Evolutionary conservation across 2,888 invertebrate species (phyloP).

Genomic region (Morinoia aosen): DNA sequence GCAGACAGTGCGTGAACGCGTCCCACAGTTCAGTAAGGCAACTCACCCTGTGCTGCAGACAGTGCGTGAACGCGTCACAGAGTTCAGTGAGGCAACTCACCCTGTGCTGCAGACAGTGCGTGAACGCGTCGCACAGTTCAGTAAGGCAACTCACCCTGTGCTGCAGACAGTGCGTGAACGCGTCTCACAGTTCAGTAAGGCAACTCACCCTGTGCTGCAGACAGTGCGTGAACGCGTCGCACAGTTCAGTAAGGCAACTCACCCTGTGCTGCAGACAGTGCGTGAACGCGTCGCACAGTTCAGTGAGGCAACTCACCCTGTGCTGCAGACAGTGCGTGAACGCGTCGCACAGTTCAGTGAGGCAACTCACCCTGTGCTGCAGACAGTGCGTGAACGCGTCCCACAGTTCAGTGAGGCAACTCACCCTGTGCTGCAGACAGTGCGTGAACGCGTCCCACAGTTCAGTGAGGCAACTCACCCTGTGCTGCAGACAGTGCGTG

Average conservation of each 20-base stretch:
- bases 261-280: conserved; percentile 62
- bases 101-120: conserved; percentile 59
- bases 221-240: conserved; percentile 58
- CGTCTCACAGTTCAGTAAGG: too few species aligned
- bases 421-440: conserved; percentile 61
- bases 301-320: too few species aligned
- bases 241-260: conserved; percentile 44
- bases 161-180: too few species aligned
- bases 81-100: conserved; percentile 55
- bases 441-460: conserved; percentile 60
- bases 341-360: too few species aligned
- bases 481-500: too few species aligned
- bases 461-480: conserved; percentile 61
- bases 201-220: conserved; percentile 59
- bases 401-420: conserved; percentile 49
- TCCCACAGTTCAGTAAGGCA: too few species aligned
- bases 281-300: conserved; percentile 60
- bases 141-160: too few species aligned
- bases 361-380: conserved; percentile 58
- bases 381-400: conserved; percentile 59
- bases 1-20: too few species aligned
- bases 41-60: conserved; percentile 60
- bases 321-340: too few species aligned
- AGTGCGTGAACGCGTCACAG: conserved; percentile 58
- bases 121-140: conserved; percentile 62